Evolutionary conservation across 2,888 invertebrate genomes (phyloP).

Genomic region (Diaprepes abbreviatus): DNA sequence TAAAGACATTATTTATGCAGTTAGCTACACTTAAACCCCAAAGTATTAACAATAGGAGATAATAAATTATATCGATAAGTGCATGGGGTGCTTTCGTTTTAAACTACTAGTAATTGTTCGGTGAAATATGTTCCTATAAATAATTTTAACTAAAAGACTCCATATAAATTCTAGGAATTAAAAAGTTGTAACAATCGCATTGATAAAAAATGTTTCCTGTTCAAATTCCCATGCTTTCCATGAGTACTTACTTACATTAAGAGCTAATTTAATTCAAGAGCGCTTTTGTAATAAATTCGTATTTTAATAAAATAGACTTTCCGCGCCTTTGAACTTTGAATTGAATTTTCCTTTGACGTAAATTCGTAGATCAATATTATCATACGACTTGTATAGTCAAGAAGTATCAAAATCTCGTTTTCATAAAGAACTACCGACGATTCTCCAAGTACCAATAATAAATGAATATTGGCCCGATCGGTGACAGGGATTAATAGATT

Average conservation of each 20-base stretch:
- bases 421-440: slow-evolving; percentile 1
- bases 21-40: slow-evolving; percentile 14
- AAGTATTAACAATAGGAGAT: slow-evolving; percentile 25
- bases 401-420: neutral
- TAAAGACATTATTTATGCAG: slow-evolving; percentile 35
- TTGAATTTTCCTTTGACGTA: too few species aligned
- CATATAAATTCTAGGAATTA: too few species aligned
- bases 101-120: neutral
- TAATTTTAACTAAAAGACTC: neutral
- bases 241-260: too few species aligned
- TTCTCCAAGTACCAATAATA: slow-evolving; percentile 59
- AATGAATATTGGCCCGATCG: slow-evolving; percentile 64
- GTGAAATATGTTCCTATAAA: slow-evolving; percentile 29
- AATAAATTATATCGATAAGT: slow-evolving; percentile 33
- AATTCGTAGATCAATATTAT: too few species aligned
- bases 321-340: too few species aligned
- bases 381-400: too few species aligned
- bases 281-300: too few species aligned
- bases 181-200: too few species aligned
- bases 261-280: too few species aligned
- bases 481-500: slow-evolving; percentile 68
- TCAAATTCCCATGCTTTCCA: too few species aligned
- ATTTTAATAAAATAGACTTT: too few species aligned
- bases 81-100: slow-evolving; percentile 23
- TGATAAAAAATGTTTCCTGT: too few species aligned